Conservation (phyloP, 2,797 vertebrate genomes). For the Trachurus trachurus region DNA sequence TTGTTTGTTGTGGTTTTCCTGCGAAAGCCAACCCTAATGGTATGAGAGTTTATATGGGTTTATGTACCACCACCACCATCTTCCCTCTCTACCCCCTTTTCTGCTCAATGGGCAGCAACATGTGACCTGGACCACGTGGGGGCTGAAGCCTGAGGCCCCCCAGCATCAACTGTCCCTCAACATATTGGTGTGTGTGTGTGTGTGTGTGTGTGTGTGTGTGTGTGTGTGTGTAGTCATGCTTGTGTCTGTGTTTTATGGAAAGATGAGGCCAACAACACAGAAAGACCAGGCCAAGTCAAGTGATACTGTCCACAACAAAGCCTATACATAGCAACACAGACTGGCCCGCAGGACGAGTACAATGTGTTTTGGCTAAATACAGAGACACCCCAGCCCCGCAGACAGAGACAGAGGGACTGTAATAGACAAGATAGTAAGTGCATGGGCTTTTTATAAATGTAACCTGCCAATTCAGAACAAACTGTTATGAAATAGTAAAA, state of each 20-base stretch:
- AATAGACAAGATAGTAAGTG: constrained; percentile 40
- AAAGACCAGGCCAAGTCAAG: constrained; percentile 66
- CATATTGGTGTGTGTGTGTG: constrained; percentile 40
- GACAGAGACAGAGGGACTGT: constrained; percentile 40
- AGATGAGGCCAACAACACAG: constrained; percentile 57
- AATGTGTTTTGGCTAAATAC: constrained; percentile 72
- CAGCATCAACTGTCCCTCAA: constrained; percentile 55
- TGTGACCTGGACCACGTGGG: constrained; percentile 67
- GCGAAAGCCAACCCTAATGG: constrained; percentile 11
- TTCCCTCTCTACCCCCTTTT: constrained; percentile 27
- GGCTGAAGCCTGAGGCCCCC: constrained; percentile 41
- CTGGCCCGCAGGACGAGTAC: constrained; percentile 64
- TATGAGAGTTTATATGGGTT: background rate
- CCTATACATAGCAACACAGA: constrained; percentile 74
- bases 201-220: constrained; percentile 19
- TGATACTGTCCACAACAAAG: constrained; percentile 69
- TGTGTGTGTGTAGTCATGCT: constrained; percentile 16
- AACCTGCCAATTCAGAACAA: constrained; percentile 32
- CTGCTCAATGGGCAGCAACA: constrained; percentile 66
- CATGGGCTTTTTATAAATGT: constrained; percentile 26
- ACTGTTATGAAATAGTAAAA: constrained; percentile 22
- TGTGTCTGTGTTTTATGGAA: constrained; percentile 59
- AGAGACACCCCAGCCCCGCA: constrained; percentile 53
- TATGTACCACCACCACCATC: background rate
- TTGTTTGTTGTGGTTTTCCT: constrained; percentile 45